phyloP scores from a whole-genome alignment of 2,113 vertebrate genomes.

The Numenius arquata region DNA sequence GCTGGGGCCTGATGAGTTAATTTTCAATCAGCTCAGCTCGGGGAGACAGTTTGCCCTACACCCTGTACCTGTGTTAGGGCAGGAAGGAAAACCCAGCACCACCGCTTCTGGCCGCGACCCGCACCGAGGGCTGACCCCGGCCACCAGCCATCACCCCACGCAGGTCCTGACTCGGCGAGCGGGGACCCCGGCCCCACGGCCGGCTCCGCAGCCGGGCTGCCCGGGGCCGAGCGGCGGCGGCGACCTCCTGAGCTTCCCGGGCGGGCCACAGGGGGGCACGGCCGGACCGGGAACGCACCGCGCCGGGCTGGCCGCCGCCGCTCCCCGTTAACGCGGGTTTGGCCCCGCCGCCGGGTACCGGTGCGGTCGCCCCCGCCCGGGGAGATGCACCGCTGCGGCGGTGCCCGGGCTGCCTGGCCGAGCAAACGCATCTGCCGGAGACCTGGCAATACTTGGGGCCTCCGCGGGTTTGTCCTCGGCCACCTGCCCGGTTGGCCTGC shows the following conservation, averaged over 20 bases:
- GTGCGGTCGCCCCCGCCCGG: background rate
- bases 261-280: conserved; percentile 39
- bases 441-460: rapidly evolving
- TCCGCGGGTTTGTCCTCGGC: background rate
- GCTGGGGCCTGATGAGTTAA: background rate
- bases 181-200: background rate
- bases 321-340: too few species aligned
- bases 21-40: background rate
- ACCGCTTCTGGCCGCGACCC: background rate
- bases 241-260: background rate
- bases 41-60: background rate
- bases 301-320: background rate
- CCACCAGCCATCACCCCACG: background rate
- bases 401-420: background rate
- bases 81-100: background rate
- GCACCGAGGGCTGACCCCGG: background rate
- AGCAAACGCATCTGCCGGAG: background rate
- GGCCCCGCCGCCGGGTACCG: too few species aligned
- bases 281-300: background rate
- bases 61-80: background rate
- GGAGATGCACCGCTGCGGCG: background rate
- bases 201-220: background rate
- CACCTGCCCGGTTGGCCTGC: background rate
- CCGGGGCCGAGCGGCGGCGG: background rate
- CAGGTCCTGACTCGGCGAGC: background rate